Conservation (phyloP, 2,113 vertebrate species). For the Lepisosteus oculatus region DNA sequence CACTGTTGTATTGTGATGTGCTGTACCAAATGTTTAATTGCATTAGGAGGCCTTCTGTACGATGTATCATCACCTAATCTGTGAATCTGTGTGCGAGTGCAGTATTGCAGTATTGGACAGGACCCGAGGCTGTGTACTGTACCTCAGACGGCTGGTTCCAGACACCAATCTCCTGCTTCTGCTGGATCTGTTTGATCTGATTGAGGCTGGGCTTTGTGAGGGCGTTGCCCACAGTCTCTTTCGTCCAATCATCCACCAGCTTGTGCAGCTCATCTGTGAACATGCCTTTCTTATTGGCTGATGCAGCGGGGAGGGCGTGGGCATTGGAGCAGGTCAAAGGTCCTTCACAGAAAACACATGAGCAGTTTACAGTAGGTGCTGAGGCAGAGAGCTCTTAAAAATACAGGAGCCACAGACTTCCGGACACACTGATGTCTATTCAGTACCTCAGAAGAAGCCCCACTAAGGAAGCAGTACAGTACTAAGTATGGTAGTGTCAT, state of each 20-base stretch:
- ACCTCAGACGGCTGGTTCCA: slow-evolving; percentile 78
- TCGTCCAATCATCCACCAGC: slow-evolving; percentile 88
- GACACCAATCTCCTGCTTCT: slow-evolving; percentile 74
- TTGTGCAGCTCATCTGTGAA: slow-evolving; percentile 91
- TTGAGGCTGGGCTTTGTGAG: slow-evolving; percentile 81
- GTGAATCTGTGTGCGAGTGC: neutral
- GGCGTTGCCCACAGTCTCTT: slow-evolving; percentile 67
- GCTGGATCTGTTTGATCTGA: slow-evolving; percentile 87
- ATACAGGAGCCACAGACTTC: too few relatives aligned
- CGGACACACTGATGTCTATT: neutral
- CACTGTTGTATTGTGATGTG: neutral
- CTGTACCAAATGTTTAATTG: neutral
- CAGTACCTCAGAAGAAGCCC: too few relatives aligned
- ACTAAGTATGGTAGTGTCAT: too few relatives aligned
- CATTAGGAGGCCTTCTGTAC: neutral
- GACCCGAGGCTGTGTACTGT: slow-evolving; percentile 23
- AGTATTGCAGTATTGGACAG: neutral
- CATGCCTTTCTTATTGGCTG: slow-evolving; percentile 74
- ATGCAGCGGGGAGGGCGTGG: slow-evolving; percentile 53
- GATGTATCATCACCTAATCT: neutral
- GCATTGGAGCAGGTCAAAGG: slow-evolving; percentile 44
- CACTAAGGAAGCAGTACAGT: too few relatives aligned
- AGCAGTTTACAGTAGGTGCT: too few relatives aligned
- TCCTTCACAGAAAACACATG: neutral
- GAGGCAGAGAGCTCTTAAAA: too few relatives aligned